These are phyloP conservation scores for Nothobranchius furzeri DNA, from an alignment of 2,113 vertebrate genomes.

Conservation along the genomic window DNA sequence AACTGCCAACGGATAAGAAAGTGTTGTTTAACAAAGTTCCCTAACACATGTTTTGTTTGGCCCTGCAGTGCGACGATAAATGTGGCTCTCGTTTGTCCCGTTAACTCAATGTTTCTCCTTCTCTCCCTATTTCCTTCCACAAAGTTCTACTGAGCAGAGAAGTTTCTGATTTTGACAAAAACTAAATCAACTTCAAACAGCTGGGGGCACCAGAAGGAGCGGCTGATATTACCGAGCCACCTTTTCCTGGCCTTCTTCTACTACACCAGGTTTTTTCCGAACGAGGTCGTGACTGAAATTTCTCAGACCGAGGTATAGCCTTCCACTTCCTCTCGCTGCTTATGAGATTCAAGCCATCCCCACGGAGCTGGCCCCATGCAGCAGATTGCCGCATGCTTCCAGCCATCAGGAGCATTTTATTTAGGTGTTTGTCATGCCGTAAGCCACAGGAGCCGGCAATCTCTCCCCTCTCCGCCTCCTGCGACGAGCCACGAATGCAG, in stretches of 20 bases:
- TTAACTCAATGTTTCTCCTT: conserved; percentile 54
- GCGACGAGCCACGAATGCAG: conserved; percentile 21
- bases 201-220: conserved; percentile 26
- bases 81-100: conserved; percentile 58
- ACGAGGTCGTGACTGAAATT: conserved; percentile 34
- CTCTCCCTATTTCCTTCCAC: conserved; percentile 13
- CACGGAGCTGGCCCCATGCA: conserved; percentile 20
- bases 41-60: conserved; percentile 55
- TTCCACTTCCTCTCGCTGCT: conserved; percentile 11
- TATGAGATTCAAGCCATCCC: conserved; percentile 33
- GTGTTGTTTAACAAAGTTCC: conserved; percentile 37
- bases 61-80: conserved; percentile 35
- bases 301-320: conserved; percentile 7
- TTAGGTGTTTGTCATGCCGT: conserved; percentile 45
- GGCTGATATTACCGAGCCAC: conserved; percentile 29
- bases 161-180: conserved; percentile 61
- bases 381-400: conserved; percentile 31
- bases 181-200: conserved; percentile 50
- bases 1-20: conserved; percentile 42
- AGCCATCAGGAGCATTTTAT: conserved; percentile 52
- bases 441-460: conserved; percentile 49
- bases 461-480: conserved; percentile 33
- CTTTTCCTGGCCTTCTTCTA: conserved; percentile 49
- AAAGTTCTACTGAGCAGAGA: conserved; percentile 35
- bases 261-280: conserved; percentile 3